Base-by-base conservation (phyloP, 1,140 invertebrate genomes). In the Medauroidea extradentata region DNA sequence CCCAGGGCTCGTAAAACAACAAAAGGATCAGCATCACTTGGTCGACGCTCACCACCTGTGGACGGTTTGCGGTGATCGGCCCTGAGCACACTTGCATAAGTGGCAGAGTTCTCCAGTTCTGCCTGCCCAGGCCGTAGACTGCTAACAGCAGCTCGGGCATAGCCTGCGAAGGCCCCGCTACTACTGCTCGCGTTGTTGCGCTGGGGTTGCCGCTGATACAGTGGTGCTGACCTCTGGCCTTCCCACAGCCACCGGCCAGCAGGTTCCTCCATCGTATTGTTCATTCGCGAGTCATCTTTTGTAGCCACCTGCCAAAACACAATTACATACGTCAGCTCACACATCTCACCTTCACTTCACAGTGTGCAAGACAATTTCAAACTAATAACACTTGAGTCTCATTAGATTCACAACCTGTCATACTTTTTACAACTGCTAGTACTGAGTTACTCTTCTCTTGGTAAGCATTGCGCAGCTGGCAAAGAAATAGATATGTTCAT, bases 141-240 rank as follows among this genome's bases (percentile, higher is more conserved):
- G 11, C 63, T 54, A 21, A 65, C 65, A 34, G 67, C 67, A 7
- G 68, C 66, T 50, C 65, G 27, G 8, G 69, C 71, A 48, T 70
- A 73, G 0, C 68, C 70, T 5, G 68, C 67, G 48, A 68, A 71
- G 4, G 66, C 68, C 14, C 69, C 66, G 11, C 65, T 62, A 59
- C 64, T 74, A 29, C 64, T 64, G 44, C n/a, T 63, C 54, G 53
- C 24, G 51, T 61, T 13, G 57, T 18, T 21, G 53, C 58, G 5
- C 57, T 61, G 13, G 1, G 72, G 71, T 62, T 80, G 78, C 4
- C 78, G 68, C 14, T 75, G 69, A 58, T 80, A 81, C 16, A 80
- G 64, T 1, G 79, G 79, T 51, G 78, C 72, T 4, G 75, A 78
- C 43, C 69, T 64, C n/a, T 39, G 23, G 14, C 58, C 53, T 38